These are phyloP conservation scores for Pipa parva DNA, from an alignment of 2,113 vertebrate genomes.

Conservation along the genomic window DNA sequence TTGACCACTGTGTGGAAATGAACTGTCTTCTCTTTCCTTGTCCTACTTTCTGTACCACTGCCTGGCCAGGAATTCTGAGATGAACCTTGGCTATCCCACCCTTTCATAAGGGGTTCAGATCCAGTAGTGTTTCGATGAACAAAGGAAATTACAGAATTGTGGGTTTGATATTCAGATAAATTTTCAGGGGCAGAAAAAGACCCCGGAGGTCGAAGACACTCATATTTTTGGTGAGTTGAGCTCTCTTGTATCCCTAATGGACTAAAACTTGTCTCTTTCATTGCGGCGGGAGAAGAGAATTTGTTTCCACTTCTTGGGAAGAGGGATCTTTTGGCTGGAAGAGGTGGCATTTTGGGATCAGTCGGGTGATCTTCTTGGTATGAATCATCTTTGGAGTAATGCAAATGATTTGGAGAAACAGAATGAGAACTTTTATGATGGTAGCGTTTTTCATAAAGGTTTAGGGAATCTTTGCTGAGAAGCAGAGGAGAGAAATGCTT, in stretches of 20 bases:
- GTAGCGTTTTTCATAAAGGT: not conserved
- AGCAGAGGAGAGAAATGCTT: not conserved
- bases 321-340: slow-evolving; percentile 12
- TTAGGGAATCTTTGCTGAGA: not conserved
- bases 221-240: not conserved
- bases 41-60: slow-evolving; percentile 1
- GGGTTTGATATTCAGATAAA: not conserved
- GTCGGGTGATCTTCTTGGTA: not conserved
- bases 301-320: slow-evolving; percentile 14
- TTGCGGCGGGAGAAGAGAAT: not conserved
- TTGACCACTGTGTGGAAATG: slow-evolving; percentile 16
- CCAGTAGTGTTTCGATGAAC: slow-evolving; percentile 14
- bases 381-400: not conserved
- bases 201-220: not conserved
- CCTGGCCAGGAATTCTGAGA: not conserved
- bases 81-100: not conserved
- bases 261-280: slow-evolving; percentile 7
- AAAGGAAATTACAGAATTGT: not conserved
- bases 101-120: slow-evolving; percentile 3
- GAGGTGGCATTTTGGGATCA: slow-evolving; percentile 4
- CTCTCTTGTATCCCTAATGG: slow-evolving; percentile 1
- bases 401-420: not conserved
- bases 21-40: slow-evolving; percentile 15
- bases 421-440: not conserved
- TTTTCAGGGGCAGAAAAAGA: not conserved